Evolutionary conservation across 2,888 invertebrate species (phyloP).

Genomic region (Nysson spinosus): DNA sequence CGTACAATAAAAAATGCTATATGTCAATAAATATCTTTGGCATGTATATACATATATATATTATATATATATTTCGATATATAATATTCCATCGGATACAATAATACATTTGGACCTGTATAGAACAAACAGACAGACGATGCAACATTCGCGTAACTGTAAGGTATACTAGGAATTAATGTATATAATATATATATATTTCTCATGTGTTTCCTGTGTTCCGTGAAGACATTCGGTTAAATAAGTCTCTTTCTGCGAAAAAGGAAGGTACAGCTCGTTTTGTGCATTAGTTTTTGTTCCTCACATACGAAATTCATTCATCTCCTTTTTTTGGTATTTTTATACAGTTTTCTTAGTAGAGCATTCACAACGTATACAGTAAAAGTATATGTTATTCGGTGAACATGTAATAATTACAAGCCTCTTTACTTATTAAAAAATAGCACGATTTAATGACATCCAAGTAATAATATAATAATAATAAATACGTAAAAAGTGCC

Average conservation of each 20-base stretch:
- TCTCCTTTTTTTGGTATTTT: conserved; percentile 3
- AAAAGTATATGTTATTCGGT: conserved; percentile 39
- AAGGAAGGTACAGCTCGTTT: conserved; percentile 66
- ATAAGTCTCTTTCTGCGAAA: conserved; percentile 63
- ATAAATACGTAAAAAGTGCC: too few species aligned
- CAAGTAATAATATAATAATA: too few species aligned
- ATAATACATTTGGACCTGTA: conserved; percentile 74
- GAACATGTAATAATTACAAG: too few species aligned
- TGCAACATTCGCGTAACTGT: conserved; percentile 71
- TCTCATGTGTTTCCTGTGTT: conserved; percentile 56
- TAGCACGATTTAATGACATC: too few species aligned
- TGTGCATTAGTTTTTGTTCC: conserved; percentile 52
- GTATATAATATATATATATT: conserved; percentile 58
- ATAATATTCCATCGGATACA: conserved; percentile 74
- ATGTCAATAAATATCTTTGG: conserved; percentile 33
- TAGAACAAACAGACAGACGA: conserved; percentile 74
- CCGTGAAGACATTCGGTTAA: conserved; percentile 72
- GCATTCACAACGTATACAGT: conserved; percentile 41
- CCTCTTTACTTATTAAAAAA: too few species aligned
- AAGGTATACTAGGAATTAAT: conserved; percentile 69
- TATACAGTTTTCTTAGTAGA: conserved; percentile 13
- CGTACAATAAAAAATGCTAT: too few species aligned
- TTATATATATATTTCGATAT: conserved; percentile 56
- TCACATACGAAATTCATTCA: conserved; percentile 44
- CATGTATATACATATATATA: conserved; percentile 50